phyloP scores from a whole-genome alignment of 2,888 invertebrate species.

The Catocala fraxini region DNA sequence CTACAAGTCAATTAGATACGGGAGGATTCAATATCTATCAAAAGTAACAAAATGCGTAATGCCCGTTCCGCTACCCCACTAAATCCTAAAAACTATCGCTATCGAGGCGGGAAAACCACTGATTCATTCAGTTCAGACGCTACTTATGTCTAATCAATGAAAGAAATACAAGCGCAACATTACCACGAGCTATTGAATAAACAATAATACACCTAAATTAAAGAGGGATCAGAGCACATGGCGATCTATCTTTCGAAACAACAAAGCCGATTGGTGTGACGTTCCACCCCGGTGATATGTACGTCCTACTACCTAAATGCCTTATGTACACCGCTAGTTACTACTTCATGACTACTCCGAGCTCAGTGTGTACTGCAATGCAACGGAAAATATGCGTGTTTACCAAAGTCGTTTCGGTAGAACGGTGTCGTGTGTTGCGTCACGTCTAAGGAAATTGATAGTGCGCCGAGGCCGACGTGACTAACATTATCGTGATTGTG shows the following conservation, averaged over 20 bases:
- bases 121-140: slow-evolving; percentile 27
- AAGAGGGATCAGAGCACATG: slow-evolving; percentile 82
- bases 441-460: slow-evolving; percentile 88
- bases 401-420: slow-evolving; percentile 88
- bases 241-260: slow-evolving; percentile 86
- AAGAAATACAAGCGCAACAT: slow-evolving; percentile 43
- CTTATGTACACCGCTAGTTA: slow-evolving; percentile 88
- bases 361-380: slow-evolving; percentile 88
- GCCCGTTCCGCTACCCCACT: slow-evolving; percentile 4
- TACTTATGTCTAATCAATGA: slow-evolving; percentile 44
- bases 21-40: too few species aligned
- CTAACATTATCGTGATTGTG: slow-evolving; percentile 82
- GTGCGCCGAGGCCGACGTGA: slow-evolving; percentile 86
- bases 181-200: slow-evolving; percentile 50
- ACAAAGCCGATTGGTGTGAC: slow-evolving; percentile 88
- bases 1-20: too few species aligned
- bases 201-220: slow-evolving; percentile 68
- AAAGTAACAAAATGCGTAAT: not conserved
- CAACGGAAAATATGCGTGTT: slow-evolving; percentile 88
- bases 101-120: slow-evolving; percentile 15
- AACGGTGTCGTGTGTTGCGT: slow-evolving; percentile 87
- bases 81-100: slow-evolving; percentile 16
- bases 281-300: slow-evolving; percentile 87
- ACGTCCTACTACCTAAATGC: slow-evolving; percentile 88
- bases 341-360: slow-evolving; percentile 88